Percentiles rank a stretch among this genome's conserved stretches.
These are phyloP conservation scores for Anthonomus grandis DNA, from an alignment of 1,140 invertebrate species.

Conservation along the genomic window DNA sequence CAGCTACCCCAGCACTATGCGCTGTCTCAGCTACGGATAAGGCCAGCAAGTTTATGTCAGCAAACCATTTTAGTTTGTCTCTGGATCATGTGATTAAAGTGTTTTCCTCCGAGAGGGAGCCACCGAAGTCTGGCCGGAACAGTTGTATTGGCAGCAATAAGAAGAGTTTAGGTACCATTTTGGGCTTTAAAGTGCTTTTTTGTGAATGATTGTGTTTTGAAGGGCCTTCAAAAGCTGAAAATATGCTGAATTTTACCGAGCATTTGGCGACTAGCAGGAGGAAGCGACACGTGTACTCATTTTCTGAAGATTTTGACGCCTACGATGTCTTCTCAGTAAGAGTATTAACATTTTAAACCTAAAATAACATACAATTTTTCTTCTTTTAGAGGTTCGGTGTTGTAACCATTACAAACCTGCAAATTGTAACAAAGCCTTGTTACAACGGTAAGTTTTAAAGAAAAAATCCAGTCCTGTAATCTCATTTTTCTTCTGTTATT, in stretches of 20 bases:
- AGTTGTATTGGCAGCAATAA: conserved; percentile 27
- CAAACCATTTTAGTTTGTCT: conserved; percentile 9
- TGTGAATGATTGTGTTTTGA: no score
- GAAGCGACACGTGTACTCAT: conserved; percentile 28
- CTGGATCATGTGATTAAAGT: conserved; percentile 24
- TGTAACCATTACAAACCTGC: conserved; percentile 37
- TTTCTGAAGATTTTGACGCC: conserved; percentile 37
- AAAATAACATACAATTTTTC: neutral
- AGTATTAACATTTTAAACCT: neutral
- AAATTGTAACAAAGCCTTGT: conserved; percentile 39
- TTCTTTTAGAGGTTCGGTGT: conserved; percentile 33
- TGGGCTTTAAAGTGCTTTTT: no score
- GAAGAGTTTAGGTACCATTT: conserved; percentile 1
- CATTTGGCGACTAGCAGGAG: neutral
- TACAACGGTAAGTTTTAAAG: conserved; percentile 29
- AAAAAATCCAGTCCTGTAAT: neutral
- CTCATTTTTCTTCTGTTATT: conserved; percentile 6
- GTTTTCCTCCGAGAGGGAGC: conserved; percentile 23
- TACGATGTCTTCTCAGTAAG: conserved; percentile 40
- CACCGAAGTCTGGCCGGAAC: conserved; percentile 25
- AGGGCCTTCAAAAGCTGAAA: neutral
- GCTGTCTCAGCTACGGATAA: conserved; percentile 60
- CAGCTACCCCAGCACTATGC: conserved; percentile 57
- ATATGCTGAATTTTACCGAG: neutral
- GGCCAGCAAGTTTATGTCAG: conserved; percentile 53